Evolutionary conservation across 2,113 vertebrate species (phyloP), one percentile per base, ranked within the genome.

Genomic region (Heterotis niloticus): DNA sequence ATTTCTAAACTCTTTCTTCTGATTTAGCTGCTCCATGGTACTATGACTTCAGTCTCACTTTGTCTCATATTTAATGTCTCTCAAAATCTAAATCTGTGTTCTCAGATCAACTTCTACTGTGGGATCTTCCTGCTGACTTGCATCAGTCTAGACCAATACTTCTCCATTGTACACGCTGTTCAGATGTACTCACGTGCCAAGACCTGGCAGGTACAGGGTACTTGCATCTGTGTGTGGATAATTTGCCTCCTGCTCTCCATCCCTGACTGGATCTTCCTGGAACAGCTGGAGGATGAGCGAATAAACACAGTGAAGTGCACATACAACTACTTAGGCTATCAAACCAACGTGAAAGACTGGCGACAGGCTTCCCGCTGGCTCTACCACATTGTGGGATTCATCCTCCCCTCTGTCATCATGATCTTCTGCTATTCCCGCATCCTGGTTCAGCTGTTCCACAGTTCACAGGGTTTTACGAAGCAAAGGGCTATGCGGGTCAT

Each of bases 41-140:
- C 34, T 70, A 4, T 24, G 14, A 7, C n/a, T 4, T 7, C 34
- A 44, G 23, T 5, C 13, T 72, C 13, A 51, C 52, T 11, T 14
- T 69, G 17, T 20, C 20, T 81, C 16, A 44, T 10, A 34, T 5
- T 75, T 34, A 26, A 2, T 64, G 2, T 70, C 5, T 64, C 56
- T 79, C 62, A 78, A 0, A 76, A 75, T 57, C 62, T 0, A 20
- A n/a, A 10, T 56, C 44, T 56, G 23, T 51, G 68, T 62, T 20
- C 1, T 17, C 89, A 85, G 91, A 85, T 95, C 77, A 95, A 93
- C 85, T 92, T 94, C 88, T 95, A 91, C 3, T 89, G 91, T 4
- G 92, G 94, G 1, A 89, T 91, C 71, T 88, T 94, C 70, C 87
- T 94, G 78, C 88, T 96, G 81, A 52, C 87, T 34, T 93, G 89